A percentile compares a stretch with the other conserved stretches of the same genome.
Evolutionary conservation across 2,113 vertebrate genomes (phyloP).

Genomic region (Mus spicilegus): DNA sequence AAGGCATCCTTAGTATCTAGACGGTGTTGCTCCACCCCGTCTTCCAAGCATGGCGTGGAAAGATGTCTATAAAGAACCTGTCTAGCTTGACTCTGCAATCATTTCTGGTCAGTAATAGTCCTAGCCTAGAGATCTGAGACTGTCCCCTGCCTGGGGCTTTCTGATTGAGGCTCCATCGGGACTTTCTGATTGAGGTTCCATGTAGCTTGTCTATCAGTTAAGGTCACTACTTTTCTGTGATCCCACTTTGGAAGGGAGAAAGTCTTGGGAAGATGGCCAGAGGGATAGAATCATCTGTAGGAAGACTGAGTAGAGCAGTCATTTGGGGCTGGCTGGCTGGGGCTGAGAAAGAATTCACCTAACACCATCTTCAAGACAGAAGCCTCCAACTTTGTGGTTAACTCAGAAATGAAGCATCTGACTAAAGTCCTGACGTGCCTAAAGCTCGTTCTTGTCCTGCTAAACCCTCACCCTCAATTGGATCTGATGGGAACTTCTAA

Average conservation of each 20-base stretch:
- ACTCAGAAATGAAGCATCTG: constrained; percentile 54
- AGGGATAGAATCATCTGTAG: neutral
- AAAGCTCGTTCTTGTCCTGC: constrained; percentile 68
- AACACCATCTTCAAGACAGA: constrained; percentile 23
- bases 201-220: neutral
- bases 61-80: neutral
- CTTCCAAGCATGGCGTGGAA: neutral
- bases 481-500: constrained; percentile 78
- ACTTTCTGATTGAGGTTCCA: neutral
- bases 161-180: neutral
- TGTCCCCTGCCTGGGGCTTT: neutral
- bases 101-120: constrained; percentile 7
- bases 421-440: constrained; percentile 52
- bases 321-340: neutral
- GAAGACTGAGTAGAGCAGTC: neutral
- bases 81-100: neutral
- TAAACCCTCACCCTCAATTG: constrained; percentile 76
- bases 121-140: neutral
- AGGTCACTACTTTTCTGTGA: neutral
- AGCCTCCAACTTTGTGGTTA: constrained; percentile 62
- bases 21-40: neutral
- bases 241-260: neutral
- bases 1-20: neutral
- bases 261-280: neutral
- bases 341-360: neutral